These are phyloP conservation scores for Hydrochoerus hydrochaeris DNA, from an alignment of 2,113 vertebrate species.

Conservation along the genomic window DNA sequence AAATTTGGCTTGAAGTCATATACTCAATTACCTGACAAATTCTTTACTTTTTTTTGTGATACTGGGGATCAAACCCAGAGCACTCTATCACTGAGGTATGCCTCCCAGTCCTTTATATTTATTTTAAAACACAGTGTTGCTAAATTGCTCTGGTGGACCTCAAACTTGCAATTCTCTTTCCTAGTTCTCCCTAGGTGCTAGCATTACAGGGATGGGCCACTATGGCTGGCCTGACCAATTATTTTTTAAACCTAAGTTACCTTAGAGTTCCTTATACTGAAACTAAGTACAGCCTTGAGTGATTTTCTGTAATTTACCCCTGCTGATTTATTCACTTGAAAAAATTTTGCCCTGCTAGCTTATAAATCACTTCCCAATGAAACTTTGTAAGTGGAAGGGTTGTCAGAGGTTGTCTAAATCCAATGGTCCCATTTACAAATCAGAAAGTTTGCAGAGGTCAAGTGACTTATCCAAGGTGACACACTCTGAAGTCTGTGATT, in stretches of 20 bases:
- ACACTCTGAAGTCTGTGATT: not conserved
- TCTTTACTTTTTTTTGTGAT: not conserved
- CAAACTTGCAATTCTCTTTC: not conserved
- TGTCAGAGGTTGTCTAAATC: not conserved
- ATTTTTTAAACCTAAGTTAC: not conserved
- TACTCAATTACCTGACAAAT: not conserved
- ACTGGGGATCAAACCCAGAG: not conserved
- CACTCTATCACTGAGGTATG: not conserved
- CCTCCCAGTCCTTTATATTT: not conserved
- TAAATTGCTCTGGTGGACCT: not conserved
- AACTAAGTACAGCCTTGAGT: not conserved
- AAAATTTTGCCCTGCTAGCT: not conserved
- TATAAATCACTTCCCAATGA: conserved; percentile 6
- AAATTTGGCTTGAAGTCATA: conserved; percentile 9
- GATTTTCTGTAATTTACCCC: not conserved
- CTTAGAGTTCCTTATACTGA: not conserved
- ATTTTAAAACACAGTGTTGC: not conserved
- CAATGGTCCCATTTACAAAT: not conserved
- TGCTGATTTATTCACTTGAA: not conserved
- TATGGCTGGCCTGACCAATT: not conserved
- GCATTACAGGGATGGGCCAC: not conserved
- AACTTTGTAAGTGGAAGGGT: not conserved
- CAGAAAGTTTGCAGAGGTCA: not conserved
- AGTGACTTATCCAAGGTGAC: not conserved
- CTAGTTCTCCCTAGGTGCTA: not conserved